phyloP scores from a whole-genome alignment of 2,797 vertebrate species.

The Parauchenoglanis ngamensis region DNA sequence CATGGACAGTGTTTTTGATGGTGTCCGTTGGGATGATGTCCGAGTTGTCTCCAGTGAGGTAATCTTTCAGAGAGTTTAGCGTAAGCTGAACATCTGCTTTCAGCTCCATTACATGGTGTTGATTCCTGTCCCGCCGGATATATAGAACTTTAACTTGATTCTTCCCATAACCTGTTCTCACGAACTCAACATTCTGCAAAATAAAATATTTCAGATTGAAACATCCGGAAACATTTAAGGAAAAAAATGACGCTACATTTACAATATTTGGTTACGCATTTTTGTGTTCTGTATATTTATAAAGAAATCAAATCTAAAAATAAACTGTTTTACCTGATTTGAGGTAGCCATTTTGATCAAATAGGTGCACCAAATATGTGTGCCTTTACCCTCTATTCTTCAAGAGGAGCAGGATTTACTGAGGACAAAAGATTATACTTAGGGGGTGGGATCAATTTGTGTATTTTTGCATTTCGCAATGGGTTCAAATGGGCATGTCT shows the following conservation, averaged over 20 bases:
- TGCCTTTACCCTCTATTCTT: conserved; percentile 27
- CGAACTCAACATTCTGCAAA: conserved; percentile 85
- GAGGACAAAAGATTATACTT: conserved; percentile 55
- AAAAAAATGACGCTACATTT: background rate
- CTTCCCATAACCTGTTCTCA: conserved; percentile 91
- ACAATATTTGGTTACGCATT: background rate
- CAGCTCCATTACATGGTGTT: conserved; percentile 85
- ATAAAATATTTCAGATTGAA: conserved; percentile 40
- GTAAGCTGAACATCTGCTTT: conserved; percentile 85
- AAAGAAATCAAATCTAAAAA: conserved; percentile 4
- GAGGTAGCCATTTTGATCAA: conserved; percentile 57
- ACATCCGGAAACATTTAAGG: background rate
- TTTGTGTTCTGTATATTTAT: background rate
- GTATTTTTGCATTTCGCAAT: conserved; percentile 50
- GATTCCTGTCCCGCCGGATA: conserved; percentile 77
- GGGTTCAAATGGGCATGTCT: conserved; percentile 32
- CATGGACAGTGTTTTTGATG: conserved; percentile 93
- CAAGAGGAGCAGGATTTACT: conserved; percentile 20
- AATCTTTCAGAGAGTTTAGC: conserved; percentile 84
- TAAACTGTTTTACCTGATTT: conserved; percentile 63
- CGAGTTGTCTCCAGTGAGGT: conserved; percentile 85
- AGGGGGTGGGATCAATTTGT: conserved; percentile 52
- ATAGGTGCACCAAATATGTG: background rate
- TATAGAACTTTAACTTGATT: conserved; percentile 87
- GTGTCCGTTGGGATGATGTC: conserved; percentile 96